Evolutionary conservation across 2,113 vertebrate species (phyloP), one percentile per base, ranked within the genome.

Genomic region (Calyptomena viridis): DNA sequence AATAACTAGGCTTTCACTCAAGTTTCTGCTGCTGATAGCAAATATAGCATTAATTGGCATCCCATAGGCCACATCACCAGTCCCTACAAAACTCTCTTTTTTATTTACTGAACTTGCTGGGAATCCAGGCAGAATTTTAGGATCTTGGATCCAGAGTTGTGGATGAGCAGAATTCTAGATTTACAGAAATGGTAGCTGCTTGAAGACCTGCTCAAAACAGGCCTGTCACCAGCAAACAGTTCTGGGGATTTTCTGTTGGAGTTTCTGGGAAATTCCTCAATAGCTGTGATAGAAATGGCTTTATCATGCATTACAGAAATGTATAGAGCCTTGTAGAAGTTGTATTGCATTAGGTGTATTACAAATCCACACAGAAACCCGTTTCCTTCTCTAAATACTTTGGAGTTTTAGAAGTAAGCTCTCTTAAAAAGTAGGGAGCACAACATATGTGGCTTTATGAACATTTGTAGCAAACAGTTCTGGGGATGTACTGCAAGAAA

Each of bases 231-330:
- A 82, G 56, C n/a, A n/a, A n/a, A n/a, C n/a, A n/a, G n/a, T n/a
- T n/a, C n/a, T n/a, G n/a, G n/a, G n/a, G n/a, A n/a, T n/a, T n/a
- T 82, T 95, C 76, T 79, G 14, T 39, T 90, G 42, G 35, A 64
- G 20, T 71, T 94, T 55, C 49, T 88, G 35, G 22, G 56, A 60
- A 55, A 12, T 78, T 88, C 42, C 28, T 82, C 47, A 62, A 46
- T 23, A 74, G 12, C 17, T 84, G 31, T 78, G 66, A 69, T 31
- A 74, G 37, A 87, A 81, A 88, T 17, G 31, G n/a, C 18, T 92
- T 77, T 40, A 64, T 14, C 9, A 17, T 31, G 18, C 15, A 33
- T 49, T 84, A 27, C 46, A 58, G 27, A 77, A 74, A 47, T 30
- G 3, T 28, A 15, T 18, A 40, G 18, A 52, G 19, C 31, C 78